Base-by-base conservation (phyloP, 2,797 vertebrate species). In the Danio aesculapii region DNA sequence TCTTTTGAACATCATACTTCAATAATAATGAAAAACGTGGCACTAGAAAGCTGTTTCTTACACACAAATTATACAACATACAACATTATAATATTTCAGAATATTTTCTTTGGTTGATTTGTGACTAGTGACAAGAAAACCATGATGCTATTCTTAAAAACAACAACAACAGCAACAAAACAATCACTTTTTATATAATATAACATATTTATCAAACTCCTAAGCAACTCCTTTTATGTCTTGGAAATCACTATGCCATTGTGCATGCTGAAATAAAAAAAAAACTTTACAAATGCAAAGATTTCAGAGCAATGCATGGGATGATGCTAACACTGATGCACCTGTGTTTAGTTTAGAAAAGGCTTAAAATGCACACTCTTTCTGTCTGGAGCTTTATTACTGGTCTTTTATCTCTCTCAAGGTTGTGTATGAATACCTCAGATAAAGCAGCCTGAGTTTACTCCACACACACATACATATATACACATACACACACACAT, bases 281-380 rank as follows among this genome's bases (percentile, higher is more conserved):
- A 30, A 30, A 30, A 30, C 62, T 84, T 71, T 71, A 75, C 81
- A 58, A 75, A 8, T 53, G 44, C 46, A 81, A 84, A 87, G 70
- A 81, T 84, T 12, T 66, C 70, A 84, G 84, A 68, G 79, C 81
- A 81, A 83, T 77, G 13, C 70, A 81, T 73, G 62, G 87, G 86
- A 91, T 86, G 87, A 90, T 89, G 86, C 90, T 83, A 88, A 64
- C 70, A 58, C 55, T 62, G 71, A 82, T 72, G 80, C 83, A 75
- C 79, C 81, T 84, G 53, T 53, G 21, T 73, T 81, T n/a, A 19
- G 63, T 72, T 58, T 73, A 52, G 69, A 19, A 69, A 86, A 74
- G 3, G 77, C 59, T 0, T 44, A 6, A 16, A 5, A 64, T 10
- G 44, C 81, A 63, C 0, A 14, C 47, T 44, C 77, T 83, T 68